phyloP scores from a whole-genome alignment of 2,113 vertebrate genomes.

The Trachemys scripta region DNA sequence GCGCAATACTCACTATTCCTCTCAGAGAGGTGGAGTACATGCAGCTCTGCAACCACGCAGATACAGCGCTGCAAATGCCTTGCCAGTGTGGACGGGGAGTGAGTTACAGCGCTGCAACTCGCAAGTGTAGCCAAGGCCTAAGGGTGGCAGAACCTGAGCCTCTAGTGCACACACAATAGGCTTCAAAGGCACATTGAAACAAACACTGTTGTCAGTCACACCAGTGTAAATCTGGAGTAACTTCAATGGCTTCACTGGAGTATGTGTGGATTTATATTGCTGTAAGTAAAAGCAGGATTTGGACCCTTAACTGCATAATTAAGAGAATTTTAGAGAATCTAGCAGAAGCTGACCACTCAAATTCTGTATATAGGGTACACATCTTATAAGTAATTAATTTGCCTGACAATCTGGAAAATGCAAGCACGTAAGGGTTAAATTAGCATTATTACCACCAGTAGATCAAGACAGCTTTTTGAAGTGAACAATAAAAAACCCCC shows the following conservation, averaged over 20 bases:
- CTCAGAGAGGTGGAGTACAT: no score
- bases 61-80: no score
- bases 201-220: not conserved
- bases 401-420: not conserved
- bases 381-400: not conserved
- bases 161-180: not conserved
- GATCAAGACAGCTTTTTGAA: not conserved
- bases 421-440: not conserved
- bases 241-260: not conserved
- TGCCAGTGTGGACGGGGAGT: no score
- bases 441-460: accelerated
- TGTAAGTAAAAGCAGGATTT: not conserved
- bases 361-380: not conserved
- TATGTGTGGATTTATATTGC: not conserved
- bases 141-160: not conserved
- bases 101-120: no score
- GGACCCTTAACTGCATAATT: not conserved
- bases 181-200: accelerated
- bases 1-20: no score
- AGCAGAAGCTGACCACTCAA: not conserved
- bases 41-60: no score
- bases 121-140: no score
- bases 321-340: not conserved
- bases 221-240: not conserved
- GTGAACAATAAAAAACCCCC: not conserved